Percentiles rank a stretch among this genome's conserved stretches.
phyloP scores from a whole-genome alignment of 2,113 vertebrate genomes.

The Burhinus bistriatus region DNA sequence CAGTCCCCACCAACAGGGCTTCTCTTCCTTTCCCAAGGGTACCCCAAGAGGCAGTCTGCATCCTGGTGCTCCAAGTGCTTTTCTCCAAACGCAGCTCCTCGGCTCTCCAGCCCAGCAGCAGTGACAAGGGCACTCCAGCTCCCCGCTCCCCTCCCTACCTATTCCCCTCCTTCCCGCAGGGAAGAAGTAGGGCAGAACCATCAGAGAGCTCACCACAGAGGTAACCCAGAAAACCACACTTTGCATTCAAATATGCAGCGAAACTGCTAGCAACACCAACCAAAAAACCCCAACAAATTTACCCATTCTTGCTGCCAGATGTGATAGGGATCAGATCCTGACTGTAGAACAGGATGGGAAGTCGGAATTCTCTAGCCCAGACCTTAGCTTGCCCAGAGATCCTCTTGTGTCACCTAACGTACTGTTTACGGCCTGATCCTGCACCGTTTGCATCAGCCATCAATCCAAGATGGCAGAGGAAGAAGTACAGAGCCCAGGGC shows the following conservation, averaged over 20 bases:
- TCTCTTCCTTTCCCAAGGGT: not conserved
- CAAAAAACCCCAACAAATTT: not conserved
- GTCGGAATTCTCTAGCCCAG: not conserved
- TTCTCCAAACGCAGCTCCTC: not conserved
- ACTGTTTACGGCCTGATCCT: not conserved
- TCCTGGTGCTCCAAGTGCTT: not conserved
- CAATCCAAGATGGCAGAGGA: not conserved
- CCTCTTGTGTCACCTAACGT: not conserved
- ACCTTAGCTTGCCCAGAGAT: not conserved
- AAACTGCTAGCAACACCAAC: not conserved
- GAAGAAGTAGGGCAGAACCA: not conserved
- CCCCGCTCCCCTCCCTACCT: not conserved
- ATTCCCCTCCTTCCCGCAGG: not conserved
- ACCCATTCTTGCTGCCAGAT: not conserved
- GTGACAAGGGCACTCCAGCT: fast-evolving
- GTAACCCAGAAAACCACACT: not conserved
- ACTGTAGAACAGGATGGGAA: not conserved
- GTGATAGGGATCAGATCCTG: fast-evolving
- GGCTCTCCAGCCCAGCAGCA: not conserved
- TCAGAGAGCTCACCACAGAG: not conserved
- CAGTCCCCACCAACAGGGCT: not conserved
- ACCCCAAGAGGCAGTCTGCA: not conserved
- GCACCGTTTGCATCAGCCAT: not conserved
- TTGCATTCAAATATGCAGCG: not conserved
- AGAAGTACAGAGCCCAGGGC: not conserved